These are phyloP conservation scores for Takifugu rubripes DNA, from an alignment of 2,797 vertebrate genomes.

Conservation along the genomic window DNA sequence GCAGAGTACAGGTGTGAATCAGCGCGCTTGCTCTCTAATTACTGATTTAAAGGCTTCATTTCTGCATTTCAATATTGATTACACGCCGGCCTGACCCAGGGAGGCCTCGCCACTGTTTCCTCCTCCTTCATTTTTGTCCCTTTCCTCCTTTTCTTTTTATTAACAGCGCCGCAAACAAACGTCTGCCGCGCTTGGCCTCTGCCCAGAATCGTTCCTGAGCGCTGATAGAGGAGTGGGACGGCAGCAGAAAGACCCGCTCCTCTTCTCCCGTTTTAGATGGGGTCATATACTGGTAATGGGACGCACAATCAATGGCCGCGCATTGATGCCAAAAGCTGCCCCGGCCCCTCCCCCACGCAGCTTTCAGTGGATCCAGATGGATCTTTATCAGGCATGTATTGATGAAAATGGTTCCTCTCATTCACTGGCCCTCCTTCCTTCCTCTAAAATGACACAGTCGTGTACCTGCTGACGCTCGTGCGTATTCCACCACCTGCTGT, in stretches of 20 bases:
- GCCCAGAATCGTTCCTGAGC: too few species aligned
- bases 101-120: background rate
- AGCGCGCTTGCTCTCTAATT: conserved; percentile 77
- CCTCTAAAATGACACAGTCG: conserved; percentile 60
- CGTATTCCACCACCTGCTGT: conserved; percentile 48
- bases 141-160: background rate
- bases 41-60: conserved; percentile 82
- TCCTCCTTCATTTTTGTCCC: background rate
- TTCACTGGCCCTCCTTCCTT: conserved; percentile 68
- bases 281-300: conserved; percentile 75
- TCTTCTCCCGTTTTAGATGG: conserved; percentile 64
- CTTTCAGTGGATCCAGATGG: conserved; percentile 78
- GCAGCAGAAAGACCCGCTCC: conserved; percentile 55
- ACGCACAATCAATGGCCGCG: conserved; percentile 73
- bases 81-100: conserved; percentile 38
- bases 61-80: conserved; percentile 87
- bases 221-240: conserved; percentile 43
- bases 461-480: conserved; percentile 36
- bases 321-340: conserved; percentile 67
- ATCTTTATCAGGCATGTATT: conserved; percentile 78
- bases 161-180: too few species aligned
- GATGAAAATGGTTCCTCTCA: conserved; percentile 66
- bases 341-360: conserved; percentile 28
- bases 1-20: conserved; percentile 78
- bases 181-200: too few species aligned